Percentiles rank a stretch among this genome's conserved stretches.
Evolutionary conservation across 2,888 invertebrate species (phyloP).

Genomic region (Drosophila siamana): DNA sequence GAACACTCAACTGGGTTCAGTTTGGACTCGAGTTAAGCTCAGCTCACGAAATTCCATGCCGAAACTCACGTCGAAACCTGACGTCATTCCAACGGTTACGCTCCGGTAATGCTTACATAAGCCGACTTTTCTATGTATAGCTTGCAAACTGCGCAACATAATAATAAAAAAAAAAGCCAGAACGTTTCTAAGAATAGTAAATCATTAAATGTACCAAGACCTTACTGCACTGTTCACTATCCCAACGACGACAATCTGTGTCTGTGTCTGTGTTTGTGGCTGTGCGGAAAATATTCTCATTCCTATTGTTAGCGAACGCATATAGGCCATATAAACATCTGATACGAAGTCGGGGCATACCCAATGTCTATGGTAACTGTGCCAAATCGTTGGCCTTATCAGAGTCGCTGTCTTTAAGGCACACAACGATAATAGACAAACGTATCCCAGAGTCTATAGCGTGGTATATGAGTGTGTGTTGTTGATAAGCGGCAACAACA

Average conservation of each 20-base stretch:
- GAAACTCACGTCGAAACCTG: conserved; percentile 29
- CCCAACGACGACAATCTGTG: conserved; percentile 8
- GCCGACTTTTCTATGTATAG: conserved; percentile 26
- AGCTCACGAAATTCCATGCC: conserved; percentile 33
- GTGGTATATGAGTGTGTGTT: conserved; percentile 13
- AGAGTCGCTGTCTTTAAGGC: conserved; percentile 32
- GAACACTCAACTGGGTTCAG: conserved; percentile 8
- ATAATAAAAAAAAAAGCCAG: conserved; percentile 2
- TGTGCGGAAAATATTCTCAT: neutral
- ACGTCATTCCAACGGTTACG: conserved; percentile 74
- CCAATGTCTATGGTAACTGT: conserved; percentile 44
- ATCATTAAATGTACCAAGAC: conserved; percentile 29
- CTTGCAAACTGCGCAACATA: conserved; percentile 29
- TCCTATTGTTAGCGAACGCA: neutral
- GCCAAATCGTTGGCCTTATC: conserved; percentile 50
- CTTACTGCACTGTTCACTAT: neutral
- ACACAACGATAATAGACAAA: conserved; percentile 37
- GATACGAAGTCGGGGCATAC: conserved; percentile 37
- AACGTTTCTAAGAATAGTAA: conserved; percentile 46
- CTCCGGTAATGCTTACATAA: conserved; percentile 60
- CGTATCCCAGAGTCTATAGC: conserved; percentile 4
- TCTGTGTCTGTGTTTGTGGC: too few relatives aligned
- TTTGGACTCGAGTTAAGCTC: conserved; percentile 2
- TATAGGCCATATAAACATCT: conserved; percentile 29
- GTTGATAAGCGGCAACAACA: conserved; percentile 33